Conservation (phyloP, 2,797 vertebrate genomes). For the Rhinophrynus dorsalis region DNA sequence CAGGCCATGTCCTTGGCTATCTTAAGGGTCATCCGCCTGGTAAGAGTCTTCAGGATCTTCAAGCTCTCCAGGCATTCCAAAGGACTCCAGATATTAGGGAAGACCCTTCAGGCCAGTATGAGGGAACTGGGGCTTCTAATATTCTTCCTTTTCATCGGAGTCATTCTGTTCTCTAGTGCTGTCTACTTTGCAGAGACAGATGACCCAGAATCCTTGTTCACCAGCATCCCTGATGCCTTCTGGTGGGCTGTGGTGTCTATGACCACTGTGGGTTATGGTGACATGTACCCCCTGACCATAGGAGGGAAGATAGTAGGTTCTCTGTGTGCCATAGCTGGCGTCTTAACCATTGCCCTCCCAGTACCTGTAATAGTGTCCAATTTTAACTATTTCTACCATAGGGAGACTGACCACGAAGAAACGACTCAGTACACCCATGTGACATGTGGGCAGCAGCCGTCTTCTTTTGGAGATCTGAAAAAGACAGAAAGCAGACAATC, state of each 20-base stretch:
- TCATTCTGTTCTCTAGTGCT: constrained; percentile 91
- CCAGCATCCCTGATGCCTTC: constrained; percentile 92
- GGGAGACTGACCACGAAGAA: constrained; percentile 91
- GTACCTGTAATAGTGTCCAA: constrained; percentile 94
- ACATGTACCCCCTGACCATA: constrained; percentile 93
- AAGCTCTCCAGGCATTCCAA: constrained; percentile 90
- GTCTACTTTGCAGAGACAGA: constrained; percentile 95
- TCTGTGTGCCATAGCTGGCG: constrained; percentile 88
- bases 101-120: constrained; percentile 90
- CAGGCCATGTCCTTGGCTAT: constrained; percentile 89
- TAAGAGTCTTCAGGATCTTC: constrained; percentile 87
- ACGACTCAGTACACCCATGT: constrained; percentile 89
- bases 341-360: constrained; percentile 88
- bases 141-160: constrained; percentile 90
- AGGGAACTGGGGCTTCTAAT: constrained; percentile 88
- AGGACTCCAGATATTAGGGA: constrained; percentile 85
- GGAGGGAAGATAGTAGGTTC: constrained; percentile 95
- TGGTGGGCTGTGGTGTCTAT: constrained; percentile 97
- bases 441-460: constrained; percentile 82
- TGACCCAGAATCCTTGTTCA: constrained; percentile 83
- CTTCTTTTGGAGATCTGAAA: constrained; percentile 75
- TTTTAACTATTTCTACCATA: constrained; percentile 97
- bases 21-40: constrained; percentile 84
- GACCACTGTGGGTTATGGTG: constrained; percentile 94
- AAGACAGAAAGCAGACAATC: constrained; percentile 76